phyloP scores from a whole-genome alignment of 2,888 invertebrate genomes.

The Drosophila limbata region DNA sequence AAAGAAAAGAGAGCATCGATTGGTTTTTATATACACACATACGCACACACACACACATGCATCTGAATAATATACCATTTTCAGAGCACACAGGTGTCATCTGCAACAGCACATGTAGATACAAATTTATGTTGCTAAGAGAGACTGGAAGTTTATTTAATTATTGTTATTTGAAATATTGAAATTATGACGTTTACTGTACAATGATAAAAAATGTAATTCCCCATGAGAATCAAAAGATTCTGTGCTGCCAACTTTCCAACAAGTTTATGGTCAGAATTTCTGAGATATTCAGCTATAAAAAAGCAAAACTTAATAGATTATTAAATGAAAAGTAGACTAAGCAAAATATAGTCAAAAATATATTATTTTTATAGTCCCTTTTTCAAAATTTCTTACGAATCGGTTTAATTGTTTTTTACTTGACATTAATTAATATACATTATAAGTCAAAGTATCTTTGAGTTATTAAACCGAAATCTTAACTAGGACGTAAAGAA shows the following conservation, averaged over 20 bases:
- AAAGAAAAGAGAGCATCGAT: conserved; percentile 28
- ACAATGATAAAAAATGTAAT: conserved; percentile 9
- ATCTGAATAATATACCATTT: conserved; percentile 2
- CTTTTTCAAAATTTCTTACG: background rate
- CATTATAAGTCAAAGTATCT: background rate
- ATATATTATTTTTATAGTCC: background rate
- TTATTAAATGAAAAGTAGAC: background rate
- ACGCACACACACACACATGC: conserved; percentile 2
- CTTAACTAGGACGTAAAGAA: background rate
- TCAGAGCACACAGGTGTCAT: conserved; percentile 50
- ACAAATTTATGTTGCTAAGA: background rate
- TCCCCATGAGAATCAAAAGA: background rate
- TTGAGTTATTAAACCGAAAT: background rate
- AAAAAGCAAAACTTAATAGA: background rate
- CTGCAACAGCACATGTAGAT: conserved; percentile 6
- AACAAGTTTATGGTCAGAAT: background rate
- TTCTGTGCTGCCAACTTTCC: conserved; percentile 25
- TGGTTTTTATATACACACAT: conserved; percentile 19
- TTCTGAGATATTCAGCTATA: background rate
- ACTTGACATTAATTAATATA: background rate
- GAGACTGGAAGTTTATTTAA: background rate
- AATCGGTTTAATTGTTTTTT: too few species aligned
- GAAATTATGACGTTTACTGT: background rate
- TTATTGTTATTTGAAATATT: background rate
- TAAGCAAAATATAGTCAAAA: background rate